Evolutionary conservation across 2,888 invertebrate species (phyloP), one percentile per base, ranked within the genome.

Genomic region (Zhuqinia jingwanae): DNA sequence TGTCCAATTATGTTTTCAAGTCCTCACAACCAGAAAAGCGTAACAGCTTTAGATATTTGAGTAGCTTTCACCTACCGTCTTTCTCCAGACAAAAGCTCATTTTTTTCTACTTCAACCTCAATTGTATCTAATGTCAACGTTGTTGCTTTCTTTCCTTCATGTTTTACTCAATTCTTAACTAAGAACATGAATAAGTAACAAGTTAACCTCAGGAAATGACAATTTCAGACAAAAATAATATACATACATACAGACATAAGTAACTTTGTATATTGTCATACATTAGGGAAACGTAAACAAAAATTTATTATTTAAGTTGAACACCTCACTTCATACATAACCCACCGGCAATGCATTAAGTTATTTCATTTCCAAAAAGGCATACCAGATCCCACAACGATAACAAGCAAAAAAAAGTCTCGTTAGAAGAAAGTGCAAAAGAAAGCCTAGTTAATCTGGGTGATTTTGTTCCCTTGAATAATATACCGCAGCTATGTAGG

Each of bases 401-500:
- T 17, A 36, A 3, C n/a, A n/a, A 15, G 15, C 10, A 30, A 65
- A 17, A 65, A 17, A 36, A 11, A 10, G 17, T 17, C 0, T 63
- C 1, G 25, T 10, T 17, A 13, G 5, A 0, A n/a, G 27, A 60
- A 36, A 60, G 60, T 65, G 65, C 36, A 36, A 65, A 65, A 65
- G 65, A 65, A 65, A 65, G 30, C 36, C 65, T 30, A 65, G 36
- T 30, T 65, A 65, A 65, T 65, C 65, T 65, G 27, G 20, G 10
- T 36, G 65, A 65, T 36, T 65, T 65, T 65, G 36, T 22, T 25
- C 13, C 15, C 10, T 22, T 60, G 65, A 17, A 42, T 65, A 65
- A 42, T 36, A 5, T 65, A 36, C 10, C 30, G 36, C 36, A 65
- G n/a, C n/a, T n/a, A 65, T 65, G 30, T 65, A 27, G 27, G 27